phyloP scores from a whole-genome alignment of 2,113 vertebrate species.

The Ellobius talpinus region DNA sequence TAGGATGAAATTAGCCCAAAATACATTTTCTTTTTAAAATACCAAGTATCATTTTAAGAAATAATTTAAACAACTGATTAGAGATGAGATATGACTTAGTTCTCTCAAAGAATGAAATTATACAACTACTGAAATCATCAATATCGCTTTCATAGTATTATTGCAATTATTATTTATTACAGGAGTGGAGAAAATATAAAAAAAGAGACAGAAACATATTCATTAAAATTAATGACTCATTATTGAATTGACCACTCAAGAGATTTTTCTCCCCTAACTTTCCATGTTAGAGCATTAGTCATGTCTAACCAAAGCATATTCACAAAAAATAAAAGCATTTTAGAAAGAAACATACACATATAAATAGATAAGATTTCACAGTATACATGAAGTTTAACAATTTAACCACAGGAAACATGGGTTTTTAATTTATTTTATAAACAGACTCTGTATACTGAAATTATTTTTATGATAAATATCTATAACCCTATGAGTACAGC shows the following conservation, averaged over 20 bases:
- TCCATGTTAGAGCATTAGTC: neutral
- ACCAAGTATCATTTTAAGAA: slow-evolving; percentile 62
- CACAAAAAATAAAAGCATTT: slow-evolving; percentile 4
- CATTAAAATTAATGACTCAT: slow-evolving; percentile 63
- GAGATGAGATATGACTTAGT: slow-evolving; percentile 39
- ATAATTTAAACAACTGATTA: slow-evolving; percentile 69
- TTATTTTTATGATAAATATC: slow-evolving; percentile 15
- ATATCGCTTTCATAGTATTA: slow-evolving; percentile 64
- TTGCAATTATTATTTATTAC: slow-evolving; percentile 70
- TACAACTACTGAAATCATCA: slow-evolving; percentile 35
- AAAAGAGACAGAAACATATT: slow-evolving; percentile 56
- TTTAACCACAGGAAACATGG: neutral
- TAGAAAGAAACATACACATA: neutral
- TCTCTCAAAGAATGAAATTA: slow-evolving; percentile 57
- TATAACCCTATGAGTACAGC: neutral
- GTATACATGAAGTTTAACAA: neutral
- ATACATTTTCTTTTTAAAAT: slow-evolving; percentile 74
- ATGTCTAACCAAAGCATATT: neutral
- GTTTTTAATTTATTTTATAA: slow-evolving; percentile 2
- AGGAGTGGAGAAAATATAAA: slow-evolving; percentile 61
- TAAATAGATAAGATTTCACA: neutral
- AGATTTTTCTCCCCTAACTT: neutral
- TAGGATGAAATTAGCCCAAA: slow-evolving; percentile 70
- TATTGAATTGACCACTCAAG: slow-evolving; percentile 58
- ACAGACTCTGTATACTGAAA: neutral